Base-by-base conservation (phyloP, 2,888 invertebrate species). In the Drosophila affinis region DNA sequence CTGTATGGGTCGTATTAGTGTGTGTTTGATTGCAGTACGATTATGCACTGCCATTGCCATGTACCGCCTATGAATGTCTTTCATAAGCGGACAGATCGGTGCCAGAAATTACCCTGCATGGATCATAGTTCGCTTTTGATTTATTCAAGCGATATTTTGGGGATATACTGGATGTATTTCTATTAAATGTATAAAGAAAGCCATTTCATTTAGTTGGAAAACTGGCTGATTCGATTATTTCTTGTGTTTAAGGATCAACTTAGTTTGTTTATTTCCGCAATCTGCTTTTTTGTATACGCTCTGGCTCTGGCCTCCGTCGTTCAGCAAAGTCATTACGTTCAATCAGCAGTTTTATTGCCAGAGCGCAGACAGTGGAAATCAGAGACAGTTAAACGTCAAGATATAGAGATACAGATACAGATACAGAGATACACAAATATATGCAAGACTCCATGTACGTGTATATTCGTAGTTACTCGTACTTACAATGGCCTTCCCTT, bases 281-380 rank as follows among this genome's bases (percentile, higher is more conserved):
- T 7, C n/a, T 39, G 7, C 6, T n/a, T 7, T n/a, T 6, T n/a
- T n/a, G 14, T 39, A 10, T 39, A 39, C 39, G 12, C 4, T n/a
- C 39, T 39, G 39, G 12, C 4, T n/a, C 39, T 39, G 39, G 14
- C n/a, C n/a, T 14, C 1, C 7, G n/a, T n/a, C 39, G 39, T 14
- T n/a, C n/a, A 39, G 10, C 12, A 14, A 34, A 12, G 9, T 17
- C 49, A 68, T 68, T 60, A 52, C 24, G 47, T 69, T 32, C 48
- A 14, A 69, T 71, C 61, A 57, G 48, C 48, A 32, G 61, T 71
- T 64, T 72, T 64, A 60, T 72, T 64, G 56, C 72, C 60, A 34
- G 60, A 21, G 46, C 21, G 49, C 58, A 52, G 71, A 62, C 58
- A 52, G 54, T 45, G 55, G 34, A 56, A 65, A 65, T 65, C 54